Conservation (phyloP, 2,888 invertebrate genomes). For the Cataglyphis albicans region DNA sequence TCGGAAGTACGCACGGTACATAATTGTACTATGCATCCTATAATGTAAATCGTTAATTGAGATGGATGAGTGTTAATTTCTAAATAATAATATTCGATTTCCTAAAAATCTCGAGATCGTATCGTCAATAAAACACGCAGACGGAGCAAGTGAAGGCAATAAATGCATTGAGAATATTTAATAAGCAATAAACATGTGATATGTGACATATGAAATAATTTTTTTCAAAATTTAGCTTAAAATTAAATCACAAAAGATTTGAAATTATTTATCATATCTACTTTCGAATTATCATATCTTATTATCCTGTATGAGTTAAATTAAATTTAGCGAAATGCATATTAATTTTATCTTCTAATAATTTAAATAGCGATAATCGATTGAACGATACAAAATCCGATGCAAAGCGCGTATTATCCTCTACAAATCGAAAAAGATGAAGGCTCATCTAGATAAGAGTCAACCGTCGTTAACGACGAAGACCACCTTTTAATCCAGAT, state of each 20-base stretch:
- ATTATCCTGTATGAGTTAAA: conserved; percentile 8
- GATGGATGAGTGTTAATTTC: conserved; percentile 48
- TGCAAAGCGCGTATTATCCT: background rate
- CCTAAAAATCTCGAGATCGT: conserved; percentile 1
- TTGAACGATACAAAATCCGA: background rate
- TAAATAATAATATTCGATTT: conserved; percentile 11
- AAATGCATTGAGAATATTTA: conserved; percentile 54
- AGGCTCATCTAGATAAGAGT: conserved; percentile 39
- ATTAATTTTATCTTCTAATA: conserved; percentile 13
- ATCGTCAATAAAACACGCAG: conserved; percentile 48
- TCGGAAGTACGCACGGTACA: conserved; percentile 24
- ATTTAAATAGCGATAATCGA: background rate
- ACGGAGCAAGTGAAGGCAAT: conserved; percentile 4
- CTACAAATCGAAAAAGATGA: background rate
- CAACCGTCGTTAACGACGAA: conserved; percentile 34
- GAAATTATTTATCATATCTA: background rate
- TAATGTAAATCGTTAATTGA: conserved; percentile 31
- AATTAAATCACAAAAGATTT: background rate
- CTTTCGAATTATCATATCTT: background rate
- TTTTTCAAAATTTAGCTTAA: background rate
- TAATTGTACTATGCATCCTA: background rate
- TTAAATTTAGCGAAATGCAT: background rate
- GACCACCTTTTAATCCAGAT: conserved; percentile 27
- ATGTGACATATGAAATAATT: background rate
- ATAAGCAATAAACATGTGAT: conserved; percentile 21